Percentiles rank a stretch among this genome's conserved stretches.
phyloP scores from a whole-genome alignment of 2,113 vertebrate species.

The Cyanoramphus novaezelandiae region DNA sequence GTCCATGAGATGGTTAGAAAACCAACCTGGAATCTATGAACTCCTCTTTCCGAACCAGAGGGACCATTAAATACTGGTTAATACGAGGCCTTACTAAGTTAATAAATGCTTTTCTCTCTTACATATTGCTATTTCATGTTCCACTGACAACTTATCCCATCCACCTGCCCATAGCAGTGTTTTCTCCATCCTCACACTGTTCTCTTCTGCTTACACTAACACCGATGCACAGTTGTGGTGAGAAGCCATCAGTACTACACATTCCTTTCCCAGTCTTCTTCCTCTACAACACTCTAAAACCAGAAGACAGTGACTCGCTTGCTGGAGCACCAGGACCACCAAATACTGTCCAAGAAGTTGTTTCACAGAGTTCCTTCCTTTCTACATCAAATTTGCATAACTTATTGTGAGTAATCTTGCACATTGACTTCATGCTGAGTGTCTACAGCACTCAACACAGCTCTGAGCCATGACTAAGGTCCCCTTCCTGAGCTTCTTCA shows the following conservation, averaged over 20 bases:
- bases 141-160: background rate
- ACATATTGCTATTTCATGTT: background rate
- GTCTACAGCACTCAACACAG: background rate
- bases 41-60: background rate
- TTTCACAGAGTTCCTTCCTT: background rate
- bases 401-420: background rate
- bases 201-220: background rate
- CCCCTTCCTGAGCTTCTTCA: background rate
- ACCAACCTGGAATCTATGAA: background rate
- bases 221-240: background rate
- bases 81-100: background rate
- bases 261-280: background rate
- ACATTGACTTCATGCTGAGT: background rate
- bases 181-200: background rate
- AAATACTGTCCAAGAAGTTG: background rate
- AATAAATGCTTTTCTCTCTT: background rate
- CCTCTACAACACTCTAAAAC: accelerated
- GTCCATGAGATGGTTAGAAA: background rate
- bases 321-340: background rate
- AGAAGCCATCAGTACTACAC: background rate
- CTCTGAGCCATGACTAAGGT: background rate
- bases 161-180: background rate
- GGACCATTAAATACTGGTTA: background rate
- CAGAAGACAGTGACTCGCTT: background rate
- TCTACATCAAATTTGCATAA: background rate